Conservation (phyloP, 1,140 invertebrate species). For the Platorchestia sp. region DNA sequence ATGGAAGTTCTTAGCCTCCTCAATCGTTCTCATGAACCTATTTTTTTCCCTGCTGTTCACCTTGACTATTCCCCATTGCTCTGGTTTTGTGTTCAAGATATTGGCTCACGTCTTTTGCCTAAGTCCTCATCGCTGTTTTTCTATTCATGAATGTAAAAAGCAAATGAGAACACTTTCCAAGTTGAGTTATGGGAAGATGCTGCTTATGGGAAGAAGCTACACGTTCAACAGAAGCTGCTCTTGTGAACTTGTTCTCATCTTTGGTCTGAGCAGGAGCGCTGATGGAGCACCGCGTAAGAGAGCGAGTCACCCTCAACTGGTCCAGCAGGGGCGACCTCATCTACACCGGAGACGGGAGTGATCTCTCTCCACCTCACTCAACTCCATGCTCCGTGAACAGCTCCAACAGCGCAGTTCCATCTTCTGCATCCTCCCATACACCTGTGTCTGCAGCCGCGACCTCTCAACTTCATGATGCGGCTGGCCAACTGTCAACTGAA, state of each 20-base stretch:
- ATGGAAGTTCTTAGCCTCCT: too few species aligned
- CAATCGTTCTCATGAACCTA: too few species aligned
- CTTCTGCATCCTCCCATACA: not conserved
- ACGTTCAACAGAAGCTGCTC: too few species aligned
- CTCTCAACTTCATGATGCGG: not conserved
- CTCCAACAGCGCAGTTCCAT: not conserved
- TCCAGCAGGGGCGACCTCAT: constrained; percentile 16
- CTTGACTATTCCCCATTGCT: too few species aligned
- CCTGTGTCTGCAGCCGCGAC: not conserved
- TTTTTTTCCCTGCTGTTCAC: too few species aligned
- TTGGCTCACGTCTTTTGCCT: too few species aligned
- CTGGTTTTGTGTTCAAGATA: too few species aligned
- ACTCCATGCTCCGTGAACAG: not conserved
- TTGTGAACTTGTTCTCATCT: not conserved
- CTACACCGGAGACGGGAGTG: constrained; percentile 1
- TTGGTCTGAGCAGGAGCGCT: not conserved
- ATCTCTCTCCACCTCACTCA: not conserved
- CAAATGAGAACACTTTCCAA: too few species aligned
- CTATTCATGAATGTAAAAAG: too few species aligned
- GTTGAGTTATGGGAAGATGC: too few species aligned
- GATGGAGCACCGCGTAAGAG: not conserved
- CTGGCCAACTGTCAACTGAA: not conserved
- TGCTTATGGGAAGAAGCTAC: too few species aligned
- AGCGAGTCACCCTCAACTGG: constrained; percentile 19
- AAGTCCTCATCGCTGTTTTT: too few species aligned